Conservation (phyloP, 2,888 invertebrate genomes). For the Suillia variegata region DNA sequence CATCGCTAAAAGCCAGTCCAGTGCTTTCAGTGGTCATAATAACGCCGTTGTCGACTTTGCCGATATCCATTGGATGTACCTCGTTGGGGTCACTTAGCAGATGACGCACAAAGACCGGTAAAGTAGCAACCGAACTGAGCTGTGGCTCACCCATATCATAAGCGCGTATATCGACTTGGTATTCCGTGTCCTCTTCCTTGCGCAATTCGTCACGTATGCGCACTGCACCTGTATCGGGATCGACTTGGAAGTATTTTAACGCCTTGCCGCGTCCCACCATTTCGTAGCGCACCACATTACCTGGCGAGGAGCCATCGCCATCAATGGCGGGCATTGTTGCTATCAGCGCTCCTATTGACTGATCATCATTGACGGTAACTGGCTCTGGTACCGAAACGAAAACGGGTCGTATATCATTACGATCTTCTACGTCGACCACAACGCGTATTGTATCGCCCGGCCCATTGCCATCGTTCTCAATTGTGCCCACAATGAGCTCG, state of each 20-base stretch:
- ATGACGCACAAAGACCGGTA: constrained; percentile 83
- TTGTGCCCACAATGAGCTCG: constrained; percentile 78
- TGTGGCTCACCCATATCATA: constrained; percentile 87
- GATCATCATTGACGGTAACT: constrained; percentile 81
- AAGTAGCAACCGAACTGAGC: constrained; percentile 78
- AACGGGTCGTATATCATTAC: constrained; percentile 86
- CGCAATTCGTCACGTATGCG: constrained; percentile 81
- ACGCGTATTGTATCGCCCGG: constrained; percentile 74
- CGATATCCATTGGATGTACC: constrained; percentile 49
- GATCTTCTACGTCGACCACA: constrained; percentile 68
- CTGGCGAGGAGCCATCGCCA: constrained; percentile 83
- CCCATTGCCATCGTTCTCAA: constrained; percentile 75
- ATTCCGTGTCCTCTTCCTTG: constrained; percentile 86
- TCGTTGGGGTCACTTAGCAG: constrained; percentile 73
- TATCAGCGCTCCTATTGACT: constrained; percentile 80
- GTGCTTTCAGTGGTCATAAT: constrained; percentile 55
- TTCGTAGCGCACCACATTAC: constrained; percentile 80
- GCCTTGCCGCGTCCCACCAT: constrained; percentile 82
- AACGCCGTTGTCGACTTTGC: constrained; percentile 46
- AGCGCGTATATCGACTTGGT: constrained; percentile 85
- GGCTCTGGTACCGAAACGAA: constrained; percentile 84
- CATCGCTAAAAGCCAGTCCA: constrained; percentile 86
- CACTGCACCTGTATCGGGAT: constrained; percentile 81
- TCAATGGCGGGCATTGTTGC: constrained; percentile 81
- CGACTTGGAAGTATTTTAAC: constrained; percentile 84